A percentile compares a stretch with the other conserved stretches of the same genome.
phyloP scores from a whole-genome alignment of 30 jellyfish, hydroid and myxozoan species.

The Pelagia noctiluca region DNA sequence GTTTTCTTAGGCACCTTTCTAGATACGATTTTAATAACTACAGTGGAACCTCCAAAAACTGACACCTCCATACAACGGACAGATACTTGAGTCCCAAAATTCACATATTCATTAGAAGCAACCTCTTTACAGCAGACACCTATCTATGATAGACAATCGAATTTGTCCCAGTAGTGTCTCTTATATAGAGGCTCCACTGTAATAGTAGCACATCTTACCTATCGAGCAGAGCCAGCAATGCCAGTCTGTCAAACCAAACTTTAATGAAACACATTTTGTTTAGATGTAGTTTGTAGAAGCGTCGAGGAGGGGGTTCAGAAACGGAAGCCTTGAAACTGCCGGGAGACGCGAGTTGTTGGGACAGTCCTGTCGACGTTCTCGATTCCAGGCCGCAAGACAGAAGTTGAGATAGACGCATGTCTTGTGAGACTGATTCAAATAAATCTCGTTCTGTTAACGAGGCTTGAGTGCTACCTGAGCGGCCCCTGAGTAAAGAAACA shows the following conservation, averaged over 20 bases:
- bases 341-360: slow-evolving; percentile 59
- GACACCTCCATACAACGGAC: too few relatives aligned
- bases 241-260: slow-evolving; percentile 90
- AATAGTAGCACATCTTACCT: too few relatives aligned
- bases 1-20: too few relatives aligned
- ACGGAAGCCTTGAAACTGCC: slow-evolving; percentile 57
- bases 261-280: slow-evolving; percentile 58
- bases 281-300: slow-evolving; percentile 78
- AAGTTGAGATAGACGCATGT: slow-evolving; percentile 68
- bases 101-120: too few relatives aligned
- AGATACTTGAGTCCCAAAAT: too few relatives aligned
- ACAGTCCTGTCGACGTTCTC: slow-evolving; percentile 39
- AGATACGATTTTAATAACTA: too few relatives aligned
- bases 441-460: slow-evolving; percentile 69
- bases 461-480: slow-evolving; percentile 69
- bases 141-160: too few relatives aligned
- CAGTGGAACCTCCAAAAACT: too few relatives aligned
- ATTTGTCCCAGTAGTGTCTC: too few relatives aligned
- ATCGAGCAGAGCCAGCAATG: slow-evolving; percentile 82
- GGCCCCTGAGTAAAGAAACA: slow-evolving; percentile 9
- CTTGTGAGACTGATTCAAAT: slow-evolving; percentile 68
- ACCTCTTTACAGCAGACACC: too few relatives aligned
- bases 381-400: slow-evolving; percentile 64
- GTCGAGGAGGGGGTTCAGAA: slow-evolving; percentile 65
- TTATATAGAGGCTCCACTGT: too few relatives aligned